Conservation (phyloP, 2,797 vertebrate species). For the Spheniscus humboldti region DNA sequence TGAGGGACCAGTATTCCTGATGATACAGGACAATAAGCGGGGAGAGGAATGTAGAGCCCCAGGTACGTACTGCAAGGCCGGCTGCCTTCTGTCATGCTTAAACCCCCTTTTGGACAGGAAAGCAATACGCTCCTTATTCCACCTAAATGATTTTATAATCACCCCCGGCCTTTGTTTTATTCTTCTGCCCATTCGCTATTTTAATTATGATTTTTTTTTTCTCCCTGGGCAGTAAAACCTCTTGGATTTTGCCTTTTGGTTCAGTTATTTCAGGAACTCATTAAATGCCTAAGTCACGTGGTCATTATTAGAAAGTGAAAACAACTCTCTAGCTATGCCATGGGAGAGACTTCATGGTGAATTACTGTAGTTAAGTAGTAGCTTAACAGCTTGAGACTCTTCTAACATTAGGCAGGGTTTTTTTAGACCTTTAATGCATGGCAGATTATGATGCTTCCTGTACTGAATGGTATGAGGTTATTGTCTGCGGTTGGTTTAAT, state of each 20-base stretch:
- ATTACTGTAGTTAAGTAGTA: constrained; percentile 42
- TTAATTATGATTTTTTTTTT: constrained; percentile 50
- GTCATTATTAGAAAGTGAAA: constrained; percentile 55
- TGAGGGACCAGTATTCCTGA: neutral
- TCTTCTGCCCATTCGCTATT: constrained; percentile 53
- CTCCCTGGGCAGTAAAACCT: constrained; percentile 26
- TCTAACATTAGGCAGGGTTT: constrained; percentile 14
- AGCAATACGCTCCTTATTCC: neutral
- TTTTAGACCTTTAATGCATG: constrained; percentile 8
- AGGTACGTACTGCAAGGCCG: neutral
- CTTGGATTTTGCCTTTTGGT: constrained; percentile 58
- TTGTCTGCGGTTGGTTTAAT: constrained; percentile 21
- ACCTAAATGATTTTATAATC: neutral
- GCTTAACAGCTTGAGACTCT: constrained; percentile 48
- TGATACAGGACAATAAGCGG: neutral
- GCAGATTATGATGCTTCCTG: constrained; percentile 39
- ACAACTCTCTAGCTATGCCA: constrained; percentile 36
- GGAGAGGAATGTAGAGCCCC: neutral
- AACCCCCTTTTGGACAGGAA: neutral
- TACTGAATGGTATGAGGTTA: neutral
- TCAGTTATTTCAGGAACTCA: constrained; percentile 68
- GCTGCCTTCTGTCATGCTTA: neutral
- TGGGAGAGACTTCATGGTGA: constrained; percentile 52
- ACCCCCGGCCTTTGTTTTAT: neutral
- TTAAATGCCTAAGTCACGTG: constrained; percentile 59